phyloP scores from a whole-genome alignment of 2,113 vertebrate genomes.

The Tursiops truncatus region DNA sequence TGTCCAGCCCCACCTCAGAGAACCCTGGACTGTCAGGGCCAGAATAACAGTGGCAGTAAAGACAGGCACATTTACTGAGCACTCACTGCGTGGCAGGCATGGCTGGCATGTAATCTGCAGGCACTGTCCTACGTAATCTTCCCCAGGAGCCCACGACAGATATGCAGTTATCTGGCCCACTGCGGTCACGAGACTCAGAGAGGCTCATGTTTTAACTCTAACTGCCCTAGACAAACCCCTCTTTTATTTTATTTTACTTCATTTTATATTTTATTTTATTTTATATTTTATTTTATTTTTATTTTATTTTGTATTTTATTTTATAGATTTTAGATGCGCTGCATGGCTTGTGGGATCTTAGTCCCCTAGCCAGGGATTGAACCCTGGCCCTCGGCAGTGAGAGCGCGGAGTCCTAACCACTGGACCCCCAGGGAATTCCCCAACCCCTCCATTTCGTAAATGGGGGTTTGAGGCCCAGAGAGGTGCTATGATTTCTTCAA shows the following conservation, averaged over 20 bases:
- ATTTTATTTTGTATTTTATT: not conserved
- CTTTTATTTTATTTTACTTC: not conserved
- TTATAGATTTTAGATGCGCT: not conserved
- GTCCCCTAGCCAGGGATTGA: not conserved
- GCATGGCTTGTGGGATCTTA: not conserved
- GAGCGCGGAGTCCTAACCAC: not conserved
- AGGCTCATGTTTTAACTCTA: not conserved
- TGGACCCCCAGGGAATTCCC: not conserved
- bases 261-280: not conserved
- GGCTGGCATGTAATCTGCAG: not conserved
- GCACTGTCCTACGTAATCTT: not conserved
- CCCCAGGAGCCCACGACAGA: not conserved
- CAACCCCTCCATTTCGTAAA: not conserved
- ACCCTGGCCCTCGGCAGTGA: not conserved
- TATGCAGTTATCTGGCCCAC: not conserved
- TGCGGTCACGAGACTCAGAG: not conserved
- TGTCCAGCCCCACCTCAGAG: not conserved
- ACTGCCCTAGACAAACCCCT: not conserved
- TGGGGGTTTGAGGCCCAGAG: not conserved
- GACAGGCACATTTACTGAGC: fast-evolving
- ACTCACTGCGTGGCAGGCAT: not conserved
- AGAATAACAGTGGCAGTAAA: not conserved
- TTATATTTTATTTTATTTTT: too few species aligned
- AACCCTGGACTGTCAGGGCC: not conserved
- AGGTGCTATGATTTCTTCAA: not conserved